Base-by-base conservation (phyloP, 2,888 invertebrate species). In the Caenorhabditis drosophilae region DNA sequence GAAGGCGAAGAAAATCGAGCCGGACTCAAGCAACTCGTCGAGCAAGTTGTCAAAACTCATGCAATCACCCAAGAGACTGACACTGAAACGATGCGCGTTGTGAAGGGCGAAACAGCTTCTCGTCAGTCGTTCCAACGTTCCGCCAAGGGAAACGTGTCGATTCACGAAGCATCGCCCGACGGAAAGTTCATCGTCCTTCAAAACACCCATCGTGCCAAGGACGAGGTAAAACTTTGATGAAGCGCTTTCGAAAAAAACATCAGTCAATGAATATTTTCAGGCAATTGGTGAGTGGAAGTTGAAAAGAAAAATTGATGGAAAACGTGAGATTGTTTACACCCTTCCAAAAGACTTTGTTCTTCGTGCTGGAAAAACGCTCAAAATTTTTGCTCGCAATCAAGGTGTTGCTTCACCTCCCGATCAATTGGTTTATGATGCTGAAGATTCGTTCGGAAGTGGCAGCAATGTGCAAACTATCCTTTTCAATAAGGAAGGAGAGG, bases 1-100 rank as follows among this genome's bases (percentile, higher is more conserved):
- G 87, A 87, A 78, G 85, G 86, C 49, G 87, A 87, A 74, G 87
- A 87, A 80, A 86, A 84, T 81, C 84, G 86, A 12, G 79, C 78
- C 23, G 83, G 83, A 9, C 76, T 83, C 45, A 72, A 79, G 15
- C 81, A 81, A 53, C 75, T 83, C 54, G 83, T 84, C 57, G 83
- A 83, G 55, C 83, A 84, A 64, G 83, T 83, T 55, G 82, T 82
- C 58, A 82, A 78, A 55, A 83, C 82, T 25, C 81, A 81, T 67
- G 80, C 78, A 48, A 73, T 82, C 59, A 66, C 70, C 27, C 77
- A 81, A 58, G 61, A 70, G 27, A 79, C 79, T 51, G 83, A 84
- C 50, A 77, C 77, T 20, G 83, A 81, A 55, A 75, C 76, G 35
- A 77, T 78, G 76, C 70, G 80, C 16, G 73, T 81, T 4, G 71